These are phyloP conservation scores for Prosopocoilus inquinatus DNA, from an alignment of 2,888 invertebrate genomes.

Conservation along the genomic window DNA sequence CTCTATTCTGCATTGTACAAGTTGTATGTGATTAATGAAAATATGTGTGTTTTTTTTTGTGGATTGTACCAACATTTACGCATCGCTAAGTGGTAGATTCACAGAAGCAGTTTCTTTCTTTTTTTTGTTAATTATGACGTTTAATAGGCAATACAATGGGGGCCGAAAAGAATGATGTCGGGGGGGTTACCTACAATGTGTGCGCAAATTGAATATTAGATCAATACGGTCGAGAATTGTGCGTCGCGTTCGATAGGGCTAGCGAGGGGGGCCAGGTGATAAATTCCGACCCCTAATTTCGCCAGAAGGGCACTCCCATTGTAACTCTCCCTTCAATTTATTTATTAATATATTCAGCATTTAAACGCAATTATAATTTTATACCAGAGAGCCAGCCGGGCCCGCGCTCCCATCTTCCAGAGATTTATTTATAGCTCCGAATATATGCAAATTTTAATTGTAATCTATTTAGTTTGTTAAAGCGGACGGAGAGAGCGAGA, in stretches of 20 bases:
- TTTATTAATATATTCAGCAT: constrained; percentile 36
- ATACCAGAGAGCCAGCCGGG: constrained; percentile 13
- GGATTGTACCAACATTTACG: no score
- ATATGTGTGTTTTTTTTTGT: no score
- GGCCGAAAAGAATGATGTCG: no score
- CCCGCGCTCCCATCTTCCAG: background rate
- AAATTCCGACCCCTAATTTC: constrained; percentile 38
- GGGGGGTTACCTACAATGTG: no score
- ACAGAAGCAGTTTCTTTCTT: no score
- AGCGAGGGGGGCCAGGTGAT: constrained; percentile 37
- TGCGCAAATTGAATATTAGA: constrained; percentile 27
- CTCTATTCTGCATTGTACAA: no score
- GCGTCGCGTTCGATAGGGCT: background rate
- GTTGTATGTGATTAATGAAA: no score
- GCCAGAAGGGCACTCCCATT: constrained; percentile 35
- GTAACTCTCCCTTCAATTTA: constrained; percentile 26
- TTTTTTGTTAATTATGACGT: no score
- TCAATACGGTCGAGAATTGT: constrained; percentile 25
- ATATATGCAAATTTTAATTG: constrained; percentile 28
- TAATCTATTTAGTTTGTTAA: constrained; percentile 25
- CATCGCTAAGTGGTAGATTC: no score
- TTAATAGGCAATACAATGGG: no score
- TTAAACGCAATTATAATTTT: constrained; percentile 35
- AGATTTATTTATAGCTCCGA: constrained; percentile 25
- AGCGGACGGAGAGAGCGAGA: constrained; percentile 1